Evolutionary conservation across 2,797 vertebrate species (phyloP).

Genomic region (Peromyscus attwateri): DNA sequence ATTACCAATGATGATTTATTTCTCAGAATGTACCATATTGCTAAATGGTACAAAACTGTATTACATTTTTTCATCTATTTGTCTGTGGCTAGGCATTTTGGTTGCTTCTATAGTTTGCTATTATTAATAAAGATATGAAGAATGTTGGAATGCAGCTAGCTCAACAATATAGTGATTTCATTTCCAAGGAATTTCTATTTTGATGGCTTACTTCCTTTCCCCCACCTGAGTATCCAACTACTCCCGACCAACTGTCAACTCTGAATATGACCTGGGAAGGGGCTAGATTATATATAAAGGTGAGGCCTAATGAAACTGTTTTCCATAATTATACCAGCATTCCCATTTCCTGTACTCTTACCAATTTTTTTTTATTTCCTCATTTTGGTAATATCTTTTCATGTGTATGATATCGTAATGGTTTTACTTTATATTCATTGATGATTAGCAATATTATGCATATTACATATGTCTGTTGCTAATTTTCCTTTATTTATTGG

Average conservation of each 20-base stretch:
- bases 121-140: neutral
- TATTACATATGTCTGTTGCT: neutral
- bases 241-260: neutral
- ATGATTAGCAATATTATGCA: neutral
- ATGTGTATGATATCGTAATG: neutral
- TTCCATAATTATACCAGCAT: neutral
- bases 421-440: neutral
- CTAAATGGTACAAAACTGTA: neutral
- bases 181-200: neutral
- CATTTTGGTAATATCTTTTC: neutral
- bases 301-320: neutral
- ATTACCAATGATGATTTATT: neutral
- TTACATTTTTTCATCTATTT: neutral
- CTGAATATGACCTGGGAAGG: neutral
- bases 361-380: neutral
- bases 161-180: neutral
- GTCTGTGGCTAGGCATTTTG: neutral
- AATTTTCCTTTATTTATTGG: neutral
- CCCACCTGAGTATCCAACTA: neutral
- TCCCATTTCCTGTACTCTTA: neutral
- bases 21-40: neutral
- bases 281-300: neutral
- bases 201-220: neutral
- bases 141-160: neutral
- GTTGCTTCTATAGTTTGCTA: neutral